phyloP scores from a whole-genome alignment of 2,113 vertebrate genomes.

The Romanogobio albipinnatus region DNA sequence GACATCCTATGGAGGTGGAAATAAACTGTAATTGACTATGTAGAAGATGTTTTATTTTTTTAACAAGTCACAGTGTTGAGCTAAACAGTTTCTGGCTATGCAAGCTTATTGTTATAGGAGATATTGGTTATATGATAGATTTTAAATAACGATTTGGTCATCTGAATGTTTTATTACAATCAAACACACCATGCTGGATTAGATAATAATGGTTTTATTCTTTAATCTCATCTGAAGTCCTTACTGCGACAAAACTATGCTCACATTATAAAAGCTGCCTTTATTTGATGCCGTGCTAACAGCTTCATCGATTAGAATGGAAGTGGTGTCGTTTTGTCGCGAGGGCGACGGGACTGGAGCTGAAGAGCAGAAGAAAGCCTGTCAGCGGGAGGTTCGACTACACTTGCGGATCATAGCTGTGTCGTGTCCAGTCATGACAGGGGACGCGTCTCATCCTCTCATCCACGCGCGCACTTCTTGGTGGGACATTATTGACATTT shows the following conservation, averaged over 20 bases:
- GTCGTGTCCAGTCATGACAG: constrained; percentile 41
- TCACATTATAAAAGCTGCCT: neutral
- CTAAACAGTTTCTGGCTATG: neutral
- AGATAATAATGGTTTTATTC: neutral
- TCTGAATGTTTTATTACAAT: neutral
- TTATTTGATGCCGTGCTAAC: neutral
- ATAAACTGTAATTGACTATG: neutral
- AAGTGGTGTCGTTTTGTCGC: neutral
- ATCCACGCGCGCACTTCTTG: neutral
- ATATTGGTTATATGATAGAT: too few species aligned
- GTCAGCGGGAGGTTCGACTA: constrained; percentile 44
- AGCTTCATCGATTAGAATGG: neutral
- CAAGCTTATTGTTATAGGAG: neutral
- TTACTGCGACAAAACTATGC: neutral
- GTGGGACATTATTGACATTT: neutral
- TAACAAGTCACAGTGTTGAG: too few species aligned
- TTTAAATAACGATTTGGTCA: neutral
- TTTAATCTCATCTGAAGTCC: neutral
- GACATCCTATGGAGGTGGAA: neutral
- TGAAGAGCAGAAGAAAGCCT: constrained; percentile 14
- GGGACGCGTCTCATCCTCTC: neutral
- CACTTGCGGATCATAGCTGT: constrained; percentile 47
- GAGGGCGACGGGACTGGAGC: constrained; percentile 18
- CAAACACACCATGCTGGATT: neutral
- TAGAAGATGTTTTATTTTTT: too few species aligned